These are phyloP conservation scores for Cerastoderma edule DNA, from an alignment of 2,888 invertebrate genomes.

Conservation along the genomic window DNA sequence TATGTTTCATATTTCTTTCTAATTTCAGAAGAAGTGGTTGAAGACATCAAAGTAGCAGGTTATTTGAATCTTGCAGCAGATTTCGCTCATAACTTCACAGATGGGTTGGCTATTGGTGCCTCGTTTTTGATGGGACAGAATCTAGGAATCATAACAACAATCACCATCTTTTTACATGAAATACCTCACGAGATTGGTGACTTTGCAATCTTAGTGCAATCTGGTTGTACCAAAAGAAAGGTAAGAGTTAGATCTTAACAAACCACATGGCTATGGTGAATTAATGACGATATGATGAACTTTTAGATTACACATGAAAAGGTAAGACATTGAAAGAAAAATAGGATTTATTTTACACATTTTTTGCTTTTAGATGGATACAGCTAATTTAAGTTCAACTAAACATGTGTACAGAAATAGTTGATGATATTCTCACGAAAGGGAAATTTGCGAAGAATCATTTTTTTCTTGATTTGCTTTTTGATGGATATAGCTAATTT, in stretches of 20 bases:
- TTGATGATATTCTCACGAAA: too few species aligned
- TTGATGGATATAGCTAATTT: neutral
- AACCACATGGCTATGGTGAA: too few species aligned
- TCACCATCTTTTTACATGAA: slow-evolving; percentile 98
- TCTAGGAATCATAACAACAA: slow-evolving; percentile 90
- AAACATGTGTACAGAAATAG: too few species aligned
- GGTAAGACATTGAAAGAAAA: too few species aligned
- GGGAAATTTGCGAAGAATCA: too few species aligned
- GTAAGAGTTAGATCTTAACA: slow-evolving; percentile 80
- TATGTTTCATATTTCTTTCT: too few species aligned
- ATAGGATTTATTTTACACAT: too few species aligned
- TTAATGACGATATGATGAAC: too few species aligned
- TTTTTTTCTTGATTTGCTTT: too few species aligned
- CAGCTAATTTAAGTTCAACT: neutral
- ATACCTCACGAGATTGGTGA: slow-evolving; percentile 99
- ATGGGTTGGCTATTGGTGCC: slow-evolving; percentile 99
- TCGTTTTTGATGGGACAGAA: slow-evolving; percentile 96
- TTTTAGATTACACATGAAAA: too few species aligned
- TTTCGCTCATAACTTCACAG: slow-evolving; percentile 99
- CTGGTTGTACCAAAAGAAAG: slow-evolving; percentile 96
- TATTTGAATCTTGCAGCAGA: slow-evolving; percentile 99
- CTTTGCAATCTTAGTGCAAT: slow-evolving; percentile 98
- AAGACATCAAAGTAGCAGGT: slow-evolving; percentile 90
- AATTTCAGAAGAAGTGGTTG: slow-evolving; percentile 30
- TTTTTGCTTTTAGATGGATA: neutral